Evolutionary conservation across 2,797 vertebrate species (phyloP), one percentile per base, ranked within the genome.

Genomic region (Macrochelys suwanniensis): DNA sequence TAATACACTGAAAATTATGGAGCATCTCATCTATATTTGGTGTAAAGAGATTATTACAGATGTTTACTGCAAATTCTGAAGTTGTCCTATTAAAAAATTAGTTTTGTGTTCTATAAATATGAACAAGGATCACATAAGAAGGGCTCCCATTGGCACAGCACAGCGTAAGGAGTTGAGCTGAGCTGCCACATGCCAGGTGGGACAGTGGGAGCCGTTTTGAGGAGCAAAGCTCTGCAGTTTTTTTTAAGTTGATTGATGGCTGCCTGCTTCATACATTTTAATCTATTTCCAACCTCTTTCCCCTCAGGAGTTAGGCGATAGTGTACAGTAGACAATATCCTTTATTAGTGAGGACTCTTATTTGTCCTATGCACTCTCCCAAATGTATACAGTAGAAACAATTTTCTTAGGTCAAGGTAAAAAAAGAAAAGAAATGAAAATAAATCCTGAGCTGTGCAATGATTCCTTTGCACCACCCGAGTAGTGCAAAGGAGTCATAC

Each of bases 1-100:
- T 68, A 96, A 97, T 92, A 95, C 93, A 87, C 71, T 91, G 94
- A 80, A 94, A 96, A 95, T 94, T 86, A 89, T 76, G 89, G 88
- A 93, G 77, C 71, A 9, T 94, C 80, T 96, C 88, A 89, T 90
- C 89, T 96, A 26, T 88, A 87, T 93, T 93, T 86, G 87, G 90
- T 91, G 83, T 57, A 12, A 93, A 91, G 87, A 23, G 92, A 91
- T 42, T 42, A 42, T 93, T 87, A 93, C 91, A 97, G 93, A 93
- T 94, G 47, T 89, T 97, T 96, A 90, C 61, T 89, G 71, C 78
- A 87, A 89, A 74, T 88, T 61, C 85, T 96, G 8, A 84, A 77
- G 42, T 10, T 79, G 59, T 87, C 85, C 16, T 17, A 59, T 37
- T 61, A 76, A 74, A 82, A 82, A 91, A 42, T 28, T 19, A 56